These are phyloP conservation scores for Ephestia elutella DNA, from an alignment of 1,140 invertebrate genomes.

Conservation along the genomic window DNA sequence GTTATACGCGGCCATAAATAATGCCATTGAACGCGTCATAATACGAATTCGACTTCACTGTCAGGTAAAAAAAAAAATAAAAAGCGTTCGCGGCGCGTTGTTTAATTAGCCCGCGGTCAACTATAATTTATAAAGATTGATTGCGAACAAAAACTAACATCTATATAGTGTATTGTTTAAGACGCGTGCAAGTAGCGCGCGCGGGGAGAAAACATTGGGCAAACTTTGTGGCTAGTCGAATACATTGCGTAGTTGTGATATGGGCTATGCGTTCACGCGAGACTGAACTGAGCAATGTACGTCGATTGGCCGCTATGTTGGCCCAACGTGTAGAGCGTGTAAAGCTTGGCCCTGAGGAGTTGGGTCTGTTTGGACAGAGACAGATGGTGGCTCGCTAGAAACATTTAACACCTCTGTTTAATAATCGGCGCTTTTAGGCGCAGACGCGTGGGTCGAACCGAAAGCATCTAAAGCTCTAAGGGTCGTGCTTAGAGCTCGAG, in stretches of 20 bases:
- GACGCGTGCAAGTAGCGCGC: too few species aligned
- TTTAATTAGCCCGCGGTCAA: slow-evolving; percentile 13
- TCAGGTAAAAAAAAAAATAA: slow-evolving; percentile 13
- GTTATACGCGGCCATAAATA: slow-evolving; percentile 2
- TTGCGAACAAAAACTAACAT: slow-evolving; percentile 10
- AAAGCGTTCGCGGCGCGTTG: slow-evolving; percentile 14
- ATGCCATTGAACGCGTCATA: slow-evolving; percentile 6
- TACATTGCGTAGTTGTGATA: too few species aligned
- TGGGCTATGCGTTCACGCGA: too few species aligned
- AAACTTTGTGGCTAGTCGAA: too few species aligned
- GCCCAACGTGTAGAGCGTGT: too few species aligned
- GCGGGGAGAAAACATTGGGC: too few species aligned
- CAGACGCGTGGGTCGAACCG: slow-evolving; percentile 1
- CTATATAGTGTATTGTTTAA: slow-evolving; percentile 4
- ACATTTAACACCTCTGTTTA: slow-evolving; percentile 42
- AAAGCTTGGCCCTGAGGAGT: too few species aligned
- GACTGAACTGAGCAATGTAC: too few species aligned
- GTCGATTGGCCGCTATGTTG: too few species aligned
- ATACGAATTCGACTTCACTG: neutral
- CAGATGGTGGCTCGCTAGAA: slow-evolving; percentile 38
- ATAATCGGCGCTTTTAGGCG: neutral
- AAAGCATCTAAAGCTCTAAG: too few species aligned
- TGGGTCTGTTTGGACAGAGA: slow-evolving; percentile 39
- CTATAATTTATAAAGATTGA: slow-evolving; percentile 11
- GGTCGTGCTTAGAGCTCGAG: too few species aligned